These are phyloP conservation scores for Tenrec ecaudatus DNA, from an alignment of 2,113 vertebrate genomes.

Conservation along the genomic window DNA sequence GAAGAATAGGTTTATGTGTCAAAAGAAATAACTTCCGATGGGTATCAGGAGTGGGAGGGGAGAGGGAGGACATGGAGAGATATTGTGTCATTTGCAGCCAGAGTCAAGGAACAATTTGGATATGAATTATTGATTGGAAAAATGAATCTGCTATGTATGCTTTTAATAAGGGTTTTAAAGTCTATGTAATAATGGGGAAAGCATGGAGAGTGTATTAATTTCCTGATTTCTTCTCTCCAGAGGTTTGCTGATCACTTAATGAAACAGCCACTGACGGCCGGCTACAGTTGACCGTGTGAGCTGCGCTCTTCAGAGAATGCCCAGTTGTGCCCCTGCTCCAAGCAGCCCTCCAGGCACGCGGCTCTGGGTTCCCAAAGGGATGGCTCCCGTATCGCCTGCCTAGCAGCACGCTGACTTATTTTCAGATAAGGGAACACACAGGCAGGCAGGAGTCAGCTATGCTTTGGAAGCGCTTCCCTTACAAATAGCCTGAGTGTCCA, in stretches of 20 bases:
- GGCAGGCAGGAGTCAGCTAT: background rate
- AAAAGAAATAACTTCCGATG: no score
- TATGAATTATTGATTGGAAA: background rate
- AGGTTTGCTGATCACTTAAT: background rate
- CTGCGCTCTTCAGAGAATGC: background rate
- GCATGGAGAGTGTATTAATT: background rate
- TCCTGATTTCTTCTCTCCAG: background rate
- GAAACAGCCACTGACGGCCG: background rate
- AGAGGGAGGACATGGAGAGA: background rate
- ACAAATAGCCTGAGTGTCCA: slow-evolving; percentile 10
- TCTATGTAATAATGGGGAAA: background rate
- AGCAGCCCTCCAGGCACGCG: fast-evolving
- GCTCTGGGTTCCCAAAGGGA: fast-evolving
- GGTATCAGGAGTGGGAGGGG: no score
- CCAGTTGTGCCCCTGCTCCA: no score
- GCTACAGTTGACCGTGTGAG: fast-evolving
- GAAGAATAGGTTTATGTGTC: no score
- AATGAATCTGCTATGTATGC: background rate
- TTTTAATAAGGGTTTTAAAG: background rate
- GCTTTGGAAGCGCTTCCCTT: slow-evolving; percentile 5
- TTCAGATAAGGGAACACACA: background rate
- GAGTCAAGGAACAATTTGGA: background rate
- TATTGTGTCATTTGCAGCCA: background rate
- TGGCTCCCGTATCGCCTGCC: background rate
- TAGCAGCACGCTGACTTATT: background rate